Conservation (phyloP, 2,797 vertebrate species). For the Pitangus sulphuratus region DNA sequence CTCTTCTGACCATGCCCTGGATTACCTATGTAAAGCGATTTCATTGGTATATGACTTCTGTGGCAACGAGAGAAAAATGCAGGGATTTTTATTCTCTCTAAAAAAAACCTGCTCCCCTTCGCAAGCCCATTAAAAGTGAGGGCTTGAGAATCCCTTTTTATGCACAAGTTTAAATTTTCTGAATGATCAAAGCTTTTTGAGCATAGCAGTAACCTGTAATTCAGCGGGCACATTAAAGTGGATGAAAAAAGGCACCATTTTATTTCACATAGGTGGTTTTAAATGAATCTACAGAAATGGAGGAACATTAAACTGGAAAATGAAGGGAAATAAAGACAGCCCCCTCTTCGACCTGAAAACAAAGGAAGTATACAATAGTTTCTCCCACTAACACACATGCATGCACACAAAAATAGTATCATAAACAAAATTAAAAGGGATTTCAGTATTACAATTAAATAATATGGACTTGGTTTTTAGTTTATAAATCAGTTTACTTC, state of each 20-base stretch:
- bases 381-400: neutral
- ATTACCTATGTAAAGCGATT: neutral
- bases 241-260: neutral
- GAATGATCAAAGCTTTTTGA: conserved; percentile 1
- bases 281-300: neutral
- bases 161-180: neutral
- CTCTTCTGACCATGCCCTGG: neutral
- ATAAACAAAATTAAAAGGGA: neutral
- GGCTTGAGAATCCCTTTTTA: neutral
- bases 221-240: neutral
- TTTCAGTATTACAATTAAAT: neutral
- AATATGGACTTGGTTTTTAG: neutral
- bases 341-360: neutral
- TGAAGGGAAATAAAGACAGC: neutral
- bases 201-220: neutral
- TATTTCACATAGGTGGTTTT: neutral
- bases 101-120: neutral
- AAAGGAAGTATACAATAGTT: neutral
- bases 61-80: neutral
- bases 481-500: neutral
- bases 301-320: neutral
- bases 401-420: neutral
- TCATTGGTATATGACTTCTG: neutral
- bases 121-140: neutral
- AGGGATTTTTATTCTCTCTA: neutral